A percentile compares a stretch with the other conserved stretches of the same genome.
Evolutionary conservation across 1,140 invertebrate genomes (phyloP).

Genomic region (Sipha flava): DNA sequence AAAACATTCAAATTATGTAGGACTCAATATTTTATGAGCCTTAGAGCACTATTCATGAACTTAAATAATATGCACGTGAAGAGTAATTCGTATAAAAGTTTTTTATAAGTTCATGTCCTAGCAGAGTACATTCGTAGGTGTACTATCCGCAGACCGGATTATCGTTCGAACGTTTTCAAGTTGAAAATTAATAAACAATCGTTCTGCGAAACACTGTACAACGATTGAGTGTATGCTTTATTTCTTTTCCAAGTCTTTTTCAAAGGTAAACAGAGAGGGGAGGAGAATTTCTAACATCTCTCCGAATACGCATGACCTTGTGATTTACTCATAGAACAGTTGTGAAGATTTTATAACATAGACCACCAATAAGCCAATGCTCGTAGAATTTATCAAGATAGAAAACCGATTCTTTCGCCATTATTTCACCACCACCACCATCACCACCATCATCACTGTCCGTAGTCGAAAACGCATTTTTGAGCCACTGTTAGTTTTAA

Average conservation of each 20-base stretch:
- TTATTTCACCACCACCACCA: too few relatives aligned
- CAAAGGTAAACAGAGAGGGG: too few relatives aligned
- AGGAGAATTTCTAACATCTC: neutral
- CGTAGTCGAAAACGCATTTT: neutral
- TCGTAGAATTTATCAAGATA: neutral
- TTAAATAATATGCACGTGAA: neutral
- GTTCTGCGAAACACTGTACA: too few relatives aligned
- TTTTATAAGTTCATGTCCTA: neutral
- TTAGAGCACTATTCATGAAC: too few relatives aligned
- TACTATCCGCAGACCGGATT: neutral
- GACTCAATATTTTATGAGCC: too few relatives aligned
- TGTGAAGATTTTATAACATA: neutral
- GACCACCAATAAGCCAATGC: neutral
- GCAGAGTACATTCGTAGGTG: too few relatives aligned
- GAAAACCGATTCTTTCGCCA: neutral
- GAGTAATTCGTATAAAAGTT: neutral
- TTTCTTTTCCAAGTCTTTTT: too few relatives aligned
- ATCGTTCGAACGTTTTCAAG: neutral
- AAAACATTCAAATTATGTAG: too few relatives aligned
- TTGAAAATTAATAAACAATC: neutral
- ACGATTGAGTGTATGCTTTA: too few relatives aligned
- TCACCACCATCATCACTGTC: neutral
- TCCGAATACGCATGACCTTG: neutral
- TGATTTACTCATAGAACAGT: constrained; percentile 4
- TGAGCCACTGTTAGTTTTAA: neutral